phyloP scores from a whole-genome alignment of 2,113 vertebrate genomes.

The Peromyscus polionotus region DNA sequence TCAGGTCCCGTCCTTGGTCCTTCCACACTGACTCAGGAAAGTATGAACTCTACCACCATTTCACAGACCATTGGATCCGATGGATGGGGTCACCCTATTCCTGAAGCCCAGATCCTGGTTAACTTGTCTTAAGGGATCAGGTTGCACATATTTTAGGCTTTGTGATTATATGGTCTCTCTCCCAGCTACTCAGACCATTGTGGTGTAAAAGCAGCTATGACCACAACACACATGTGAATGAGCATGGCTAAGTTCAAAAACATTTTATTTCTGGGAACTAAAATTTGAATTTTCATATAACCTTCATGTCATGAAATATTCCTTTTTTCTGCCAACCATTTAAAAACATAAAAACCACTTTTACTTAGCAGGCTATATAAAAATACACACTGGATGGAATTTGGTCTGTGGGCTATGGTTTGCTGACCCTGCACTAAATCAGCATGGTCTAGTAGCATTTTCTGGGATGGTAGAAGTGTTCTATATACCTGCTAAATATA shows the following conservation, averaged over 20 bases:
- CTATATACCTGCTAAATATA: background rate
- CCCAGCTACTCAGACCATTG: background rate
- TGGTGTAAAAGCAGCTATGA: background rate
- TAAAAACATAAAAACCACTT: constrained; percentile 45
- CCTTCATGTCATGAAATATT: background rate
- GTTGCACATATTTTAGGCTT: background rate
- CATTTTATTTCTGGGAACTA: background rate
- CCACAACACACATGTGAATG: background rate
- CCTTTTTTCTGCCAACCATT: background rate
- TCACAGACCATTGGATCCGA: background rate
- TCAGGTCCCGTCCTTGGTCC: background rate
- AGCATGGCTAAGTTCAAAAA: background rate
- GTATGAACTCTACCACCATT: too few relatives aligned
- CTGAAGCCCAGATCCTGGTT: background rate
- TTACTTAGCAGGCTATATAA: background rate
- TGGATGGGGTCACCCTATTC: background rate
- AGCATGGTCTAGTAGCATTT: background rate
- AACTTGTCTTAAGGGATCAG: background rate
- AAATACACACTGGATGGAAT: background rate
- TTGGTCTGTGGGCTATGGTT: background rate
- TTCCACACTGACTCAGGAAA: background rate
- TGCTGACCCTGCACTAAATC: background rate
- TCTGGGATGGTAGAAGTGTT: background rate
- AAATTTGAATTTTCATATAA: constrained; percentile 56
- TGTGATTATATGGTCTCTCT: background rate